Evolutionary conservation across 2,797 vertebrate species (phyloP), one percentile per base, ranked within the genome.

Genomic region (Cryptoprocta ferox): DNA sequence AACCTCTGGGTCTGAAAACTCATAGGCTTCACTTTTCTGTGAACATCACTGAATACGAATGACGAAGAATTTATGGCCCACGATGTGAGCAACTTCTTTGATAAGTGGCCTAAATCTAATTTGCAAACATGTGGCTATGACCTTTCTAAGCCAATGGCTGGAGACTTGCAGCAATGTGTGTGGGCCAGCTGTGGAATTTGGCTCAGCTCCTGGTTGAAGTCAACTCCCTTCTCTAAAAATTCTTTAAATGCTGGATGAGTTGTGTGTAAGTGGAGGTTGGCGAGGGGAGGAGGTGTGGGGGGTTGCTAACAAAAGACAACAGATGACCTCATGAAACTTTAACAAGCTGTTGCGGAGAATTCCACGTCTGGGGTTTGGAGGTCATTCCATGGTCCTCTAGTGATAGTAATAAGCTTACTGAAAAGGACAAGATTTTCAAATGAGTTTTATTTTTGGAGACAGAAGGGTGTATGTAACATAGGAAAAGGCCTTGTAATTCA

Each of bases 151-250:
- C 95, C 97, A 97, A 82, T 97, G 81, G 50, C 96, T 98, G 91
- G 97, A 98, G 97, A 98, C 81, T 53, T 59, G n/a, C 94, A 86
- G 88, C 98, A 79, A 93, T 7, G 97, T 98, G 98, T 98, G 98
- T 98, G 98, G 98, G 98, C 98, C 98, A 98, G 97, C 98, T 97
- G 96, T 92, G 97, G 97, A 97, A 70, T 94, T 81, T 98, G 98
- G 97, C 98, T 98, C 81, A 68, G 95, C 70, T 95, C 78, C 83
- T 93, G 19, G 88, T 83, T 95, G 45, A 95, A 98, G 97, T 97
- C 50, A 45, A 91, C 93, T 88, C 56, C 53, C 42, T 97, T 76
- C 79, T 96, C 97, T 96, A 95, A 97, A 98, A 98, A 98, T 97
- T 97, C 96, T 98, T 97, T 94, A 96, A 97, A 91, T 97, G 80